Evolutionary conservation across 1,140 invertebrate genomes (phyloP), one percentile per base, ranked within the genome.

Genomic region (Drosophila eugracilis): DNA sequence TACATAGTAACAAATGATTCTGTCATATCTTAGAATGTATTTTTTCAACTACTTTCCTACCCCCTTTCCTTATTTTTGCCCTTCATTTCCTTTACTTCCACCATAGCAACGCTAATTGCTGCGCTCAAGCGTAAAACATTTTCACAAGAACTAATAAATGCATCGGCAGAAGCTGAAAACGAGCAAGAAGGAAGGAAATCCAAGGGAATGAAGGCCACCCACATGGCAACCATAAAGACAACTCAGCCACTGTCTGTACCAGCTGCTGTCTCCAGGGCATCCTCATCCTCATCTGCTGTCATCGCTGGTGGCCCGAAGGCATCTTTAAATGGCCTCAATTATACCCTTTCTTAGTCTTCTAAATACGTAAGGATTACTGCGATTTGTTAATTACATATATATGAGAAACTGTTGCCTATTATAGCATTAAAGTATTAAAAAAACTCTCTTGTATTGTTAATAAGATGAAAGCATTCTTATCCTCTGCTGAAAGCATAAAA

Each of bases 121-220:
- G 26, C 32, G 37, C 66, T 77, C 47, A 48, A 77, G 74, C 53
- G 53, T 39, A 49, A 72, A 65, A 78, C 34, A 54, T 78, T 44
- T 78, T 78, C 66, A 44, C 49, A 54, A 72, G 48, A 69, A 78
- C 75, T 74, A 74, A 79, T 74, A 78, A 74, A 69, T 69, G 60
- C 76, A 63, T 54, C 75, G 53, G 49, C 52, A 47, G 17, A 14
- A 74, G 59, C 70, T 30, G 17, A 21, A 39, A n/a, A 30, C 19
- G n/a, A 15, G 21, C 19, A n/a, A 10, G 5, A n/a, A 10, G 5
- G 22, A 15, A 4, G 30, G n/a, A 14, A 12, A 24, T 4, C 12
- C 2, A 19, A 22, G 9, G 10, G 9, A 15, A 12, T 5, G 26
- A 7, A 12, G 44, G 12, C 69, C 69, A 70, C 69, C 66, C 69